A percentile compares a stretch with the other conserved stretches of the same genome.
Evolutionary conservation across 92 coral and sea anemone genomes (phyloP).

Genomic region (Phenganax stokvisi): DNA sequence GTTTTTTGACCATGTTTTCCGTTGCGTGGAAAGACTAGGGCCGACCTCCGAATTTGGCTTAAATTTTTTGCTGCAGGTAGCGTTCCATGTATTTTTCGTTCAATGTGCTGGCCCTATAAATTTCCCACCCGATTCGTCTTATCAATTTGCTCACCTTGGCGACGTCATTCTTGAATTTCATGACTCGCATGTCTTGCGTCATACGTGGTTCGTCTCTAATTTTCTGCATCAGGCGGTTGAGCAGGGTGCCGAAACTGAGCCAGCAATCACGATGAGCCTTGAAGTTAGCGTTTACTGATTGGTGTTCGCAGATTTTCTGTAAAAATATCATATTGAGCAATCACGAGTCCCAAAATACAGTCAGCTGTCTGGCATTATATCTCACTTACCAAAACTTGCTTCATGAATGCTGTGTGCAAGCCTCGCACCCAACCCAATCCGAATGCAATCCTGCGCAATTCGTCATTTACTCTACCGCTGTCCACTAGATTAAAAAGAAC

Average conservation of each 20-base stretch:
- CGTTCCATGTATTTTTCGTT: no score
- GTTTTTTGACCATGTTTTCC: no score
- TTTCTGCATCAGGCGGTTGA: slow-evolving; percentile 44
- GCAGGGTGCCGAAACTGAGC: slow-evolving; percentile 70
- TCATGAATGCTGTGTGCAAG: slow-evolving; percentile 46
- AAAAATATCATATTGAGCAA: background rate
- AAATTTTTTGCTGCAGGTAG: no score
- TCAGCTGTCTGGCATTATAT: no score
- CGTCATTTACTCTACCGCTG: slow-evolving; percentile 24
- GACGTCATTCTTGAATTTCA: slow-evolving; percentile 23
- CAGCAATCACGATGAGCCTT: slow-evolving; percentile 56
- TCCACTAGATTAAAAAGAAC: slow-evolving; percentile 38
- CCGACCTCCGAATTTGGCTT: no score
- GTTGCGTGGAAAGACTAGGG: no score
- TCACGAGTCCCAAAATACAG: background rate
- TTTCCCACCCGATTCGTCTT: no score
- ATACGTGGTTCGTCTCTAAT: slow-evolving; percentile 26
- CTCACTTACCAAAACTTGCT: slow-evolving; percentile 47
- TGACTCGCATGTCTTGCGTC: slow-evolving; percentile 18
- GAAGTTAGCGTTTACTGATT: slow-evolving; percentile 14
- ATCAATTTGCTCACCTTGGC: background rate
- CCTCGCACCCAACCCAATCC: slow-evolving; percentile 59
- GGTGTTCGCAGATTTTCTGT: slow-evolving; percentile 59
- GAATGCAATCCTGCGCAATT: slow-evolving; percentile 51
- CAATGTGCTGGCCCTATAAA: no score